Percentiles rank a stretch among this genome's conserved stretches.
Conservation (phyloP, 2,113 vertebrate species). For the Sturnira hondurensis region DNA sequence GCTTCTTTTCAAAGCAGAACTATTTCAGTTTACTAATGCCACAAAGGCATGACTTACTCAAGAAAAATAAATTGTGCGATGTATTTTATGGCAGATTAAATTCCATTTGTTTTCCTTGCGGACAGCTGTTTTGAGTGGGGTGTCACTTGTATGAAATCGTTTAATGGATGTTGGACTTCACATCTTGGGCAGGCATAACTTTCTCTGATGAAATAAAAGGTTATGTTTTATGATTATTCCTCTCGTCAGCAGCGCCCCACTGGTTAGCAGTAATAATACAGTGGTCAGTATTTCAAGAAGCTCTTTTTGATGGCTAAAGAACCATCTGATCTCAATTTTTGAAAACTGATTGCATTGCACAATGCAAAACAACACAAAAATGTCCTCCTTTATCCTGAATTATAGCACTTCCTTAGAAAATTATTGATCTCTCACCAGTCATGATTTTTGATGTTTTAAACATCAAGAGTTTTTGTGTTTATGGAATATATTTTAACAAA, state of each 20-base stretch:
- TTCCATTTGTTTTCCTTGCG: slow-evolving; percentile 60
- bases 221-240: slow-evolving; percentile 35
- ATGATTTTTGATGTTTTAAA: slow-evolving; percentile 6
- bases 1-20: slow-evolving; percentile 43
- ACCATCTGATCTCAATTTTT: not conserved
- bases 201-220: slow-evolving; percentile 59
- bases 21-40: not conserved
- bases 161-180: slow-evolving; percentile 55
- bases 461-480: not conserved
- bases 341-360: not conserved
- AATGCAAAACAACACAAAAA: not conserved
- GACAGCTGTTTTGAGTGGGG: slow-evolving; percentile 64
- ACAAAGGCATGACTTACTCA: slow-evolving; percentile 50
- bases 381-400: not conserved
- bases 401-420: not conserved
- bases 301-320: slow-evolving; percentile 44
- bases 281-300: slow-evolving; percentile 12
- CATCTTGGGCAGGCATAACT: slow-evolving; percentile 37
- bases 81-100: slow-evolving; percentile 67
- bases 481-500: not conserved
- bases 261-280: slow-evolving; percentile 31
- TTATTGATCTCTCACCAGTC: not conserved
- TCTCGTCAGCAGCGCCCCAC: slow-evolving; percentile 35
- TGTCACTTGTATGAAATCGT: slow-evolving; percentile 52
- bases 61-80: slow-evolving; percentile 62